Percentiles rank a stretch among this genome's conserved stretches.
Evolutionary conservation across 2,797 vertebrate species (phyloP).

Genomic region (Sarcophilus harrisii): DNA sequence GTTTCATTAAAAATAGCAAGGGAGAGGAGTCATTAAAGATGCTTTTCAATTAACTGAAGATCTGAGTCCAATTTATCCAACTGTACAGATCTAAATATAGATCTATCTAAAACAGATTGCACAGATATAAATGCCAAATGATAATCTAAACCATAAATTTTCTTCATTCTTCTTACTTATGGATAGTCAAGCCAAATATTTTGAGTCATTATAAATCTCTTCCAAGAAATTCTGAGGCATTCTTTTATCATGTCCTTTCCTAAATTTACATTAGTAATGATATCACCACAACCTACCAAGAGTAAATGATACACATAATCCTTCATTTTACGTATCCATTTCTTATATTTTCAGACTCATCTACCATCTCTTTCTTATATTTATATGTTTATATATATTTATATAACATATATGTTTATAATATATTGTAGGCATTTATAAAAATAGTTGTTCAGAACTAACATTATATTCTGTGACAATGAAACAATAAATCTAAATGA

Average conservation of each 20-base stretch:
- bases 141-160: not conserved
- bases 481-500: slow-evolving; percentile 38
- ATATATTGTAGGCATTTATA: not conserved
- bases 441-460: not conserved
- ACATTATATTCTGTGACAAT: not conserved
- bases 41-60: not conserved
- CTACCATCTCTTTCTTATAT: not conserved
- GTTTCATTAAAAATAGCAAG: not conserved
- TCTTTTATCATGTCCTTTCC: not conserved
- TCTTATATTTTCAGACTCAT: not conserved
- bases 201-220: not conserved
- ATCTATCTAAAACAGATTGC: not conserved
- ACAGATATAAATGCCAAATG: not conserved
- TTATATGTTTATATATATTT: too few species aligned
- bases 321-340: not conserved
- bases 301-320: not conserved
- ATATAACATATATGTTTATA: too few species aligned
- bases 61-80: not conserved
- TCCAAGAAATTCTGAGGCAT: not conserved
- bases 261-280: not conserved
- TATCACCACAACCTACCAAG: not conserved
- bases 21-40: not conserved
- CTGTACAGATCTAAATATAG: not conserved
- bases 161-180: not conserved
- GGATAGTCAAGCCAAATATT: not conserved